Percentiles rank a stretch among this genome's conserved stretches.
These are phyloP conservation scores for Sarcophaga bullata DNA, from an alignment of 1,140 invertebrate species.

Conservation along the genomic window DNA sequence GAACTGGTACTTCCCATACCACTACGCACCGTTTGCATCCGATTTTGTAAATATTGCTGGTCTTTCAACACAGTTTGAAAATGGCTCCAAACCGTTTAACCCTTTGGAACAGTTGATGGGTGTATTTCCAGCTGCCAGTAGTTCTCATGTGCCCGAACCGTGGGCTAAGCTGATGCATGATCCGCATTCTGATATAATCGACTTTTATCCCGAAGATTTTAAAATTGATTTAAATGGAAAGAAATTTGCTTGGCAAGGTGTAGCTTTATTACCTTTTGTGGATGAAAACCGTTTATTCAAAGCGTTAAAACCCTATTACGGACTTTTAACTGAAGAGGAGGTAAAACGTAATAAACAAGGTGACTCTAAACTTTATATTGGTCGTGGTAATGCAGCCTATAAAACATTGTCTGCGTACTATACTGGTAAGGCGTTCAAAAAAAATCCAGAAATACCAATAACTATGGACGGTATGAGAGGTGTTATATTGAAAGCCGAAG, in stretches of 20 bases:
- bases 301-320: conserved; percentile 85
- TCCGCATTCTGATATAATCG: conserved; percentile 94
- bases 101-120: conserved; percentile 99
- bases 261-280: conserved; percentile 97
- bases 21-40: conserved; percentile 99
- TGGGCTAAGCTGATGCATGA: conserved; percentile 96
- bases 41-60: conserved; percentile 95
- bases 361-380: conserved; percentile 84
- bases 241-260: conserved; percentile 99
- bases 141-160: conserved; percentile 89
- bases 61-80: conserved; percentile 88
- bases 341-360: conserved; percentile 74
- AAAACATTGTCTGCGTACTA: conserved; percentile 69
- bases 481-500: conserved; percentile 75
- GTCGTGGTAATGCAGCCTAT: conserved; percentile 69
- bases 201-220: conserved; percentile 99
- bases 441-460: conserved; percentile 68
- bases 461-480: conserved; percentile 79
- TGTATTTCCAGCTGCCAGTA: conserved; percentile 97
- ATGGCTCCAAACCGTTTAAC: conserved; percentile 90
- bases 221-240: conserved; percentile 99
- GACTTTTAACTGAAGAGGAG: conserved; percentile 83
- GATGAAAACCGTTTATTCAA: conserved; percentile 92
- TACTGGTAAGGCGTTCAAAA: conserved; percentile 66
- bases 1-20: conserved; percentile 99